Conservation (phyloP, 2,797 vertebrate genomes). For the Cetoscarus ocellatus region DNA sequence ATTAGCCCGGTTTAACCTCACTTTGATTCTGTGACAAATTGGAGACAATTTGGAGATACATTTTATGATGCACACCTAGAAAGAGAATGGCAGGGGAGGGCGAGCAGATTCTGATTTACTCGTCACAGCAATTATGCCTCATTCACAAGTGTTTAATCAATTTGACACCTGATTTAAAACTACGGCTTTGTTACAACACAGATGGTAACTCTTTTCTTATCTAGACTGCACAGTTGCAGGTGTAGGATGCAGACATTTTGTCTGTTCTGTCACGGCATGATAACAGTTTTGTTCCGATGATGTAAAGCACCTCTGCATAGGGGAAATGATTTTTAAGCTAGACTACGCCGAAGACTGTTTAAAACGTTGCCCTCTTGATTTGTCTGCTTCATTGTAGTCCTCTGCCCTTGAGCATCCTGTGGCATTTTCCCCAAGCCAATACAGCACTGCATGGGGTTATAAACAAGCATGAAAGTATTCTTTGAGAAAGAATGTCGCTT, state of each 20-base stretch:
- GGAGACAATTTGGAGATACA: conserved; percentile 68
- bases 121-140: conserved; percentile 67
- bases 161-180: conserved; percentile 65
- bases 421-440: conserved; percentile 53
- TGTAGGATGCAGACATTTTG: too few relatives aligned
- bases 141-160: conserved; percentile 69
- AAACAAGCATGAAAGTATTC: conserved; percentile 42
- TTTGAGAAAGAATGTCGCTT: conserved; percentile 35
- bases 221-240: conserved; percentile 39
- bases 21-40: conserved; percentile 74
- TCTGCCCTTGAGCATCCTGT: conserved; percentile 47
- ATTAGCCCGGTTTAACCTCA: conserved; percentile 70
- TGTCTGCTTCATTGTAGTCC: conserved; percentile 39
- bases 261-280: too few relatives aligned
- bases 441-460: conserved; percentile 22
- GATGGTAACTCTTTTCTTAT: conserved; percentile 51
- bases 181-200: conserved; percentile 40
- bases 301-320: too few relatives aligned
- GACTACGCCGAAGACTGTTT: conserved; percentile 7
- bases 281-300: too few relatives aligned
- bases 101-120: conserved; percentile 66
- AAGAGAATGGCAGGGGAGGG: conserved; percentile 55
- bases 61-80: conserved; percentile 65
- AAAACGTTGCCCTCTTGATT: conserved; percentile 33
- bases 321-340: conserved; percentile 16